Evolutionary conservation across 2,797 vertebrate genomes (phyloP), one percentile per base, ranked within the genome.

Genomic region (Smutsia gigantea): DNA sequence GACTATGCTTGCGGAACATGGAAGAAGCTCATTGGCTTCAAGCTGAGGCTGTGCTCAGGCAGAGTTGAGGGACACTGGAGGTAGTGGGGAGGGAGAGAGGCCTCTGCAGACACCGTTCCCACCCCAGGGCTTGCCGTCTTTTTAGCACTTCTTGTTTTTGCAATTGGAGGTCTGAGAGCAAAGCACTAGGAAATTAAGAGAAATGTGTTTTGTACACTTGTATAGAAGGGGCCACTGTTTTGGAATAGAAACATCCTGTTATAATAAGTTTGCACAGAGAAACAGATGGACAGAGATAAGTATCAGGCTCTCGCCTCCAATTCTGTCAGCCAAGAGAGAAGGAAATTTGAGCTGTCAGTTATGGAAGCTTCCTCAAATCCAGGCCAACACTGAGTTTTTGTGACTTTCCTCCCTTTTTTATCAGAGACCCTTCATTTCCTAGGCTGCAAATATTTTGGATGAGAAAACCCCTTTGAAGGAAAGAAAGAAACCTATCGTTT

Each of bases 211-310:
- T 83, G 64, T 57, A 64, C 92, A 85, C n/a, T 66, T 88, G 59
- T 93, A 72, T 75, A 92, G 86, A 87, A 93, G 63, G 79, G 93
- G 78, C 97, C 97, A 95, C 96, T 95, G 96, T 96, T 97, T 93
- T 96, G 96, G 95, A 97, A 66, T 86, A 69, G 93, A 96, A 88
- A 90, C 79, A 61, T 69, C 46, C 69, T 9, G 0, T 86, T 88
- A 68, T 66, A 97, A 96, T 91, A 89, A 96, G 88, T 66, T 66
- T n/a, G 39, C 51, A 18, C 59, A 42, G 86, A 97, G 85, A 95
- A 95, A 94, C 87, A 69, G 88, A 87, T 93, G 89, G 71, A 82
- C 79, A 31, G 29, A 97, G 96, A 89, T 96, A 96, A 94, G 31
- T 69, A 82, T 90, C 86, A 87, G 55, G 31, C 77, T 94, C 42